Evolutionary conservation across 2,113 vertebrate genomes (phyloP).

Genomic region (Ciconia boyciana): DNA sequence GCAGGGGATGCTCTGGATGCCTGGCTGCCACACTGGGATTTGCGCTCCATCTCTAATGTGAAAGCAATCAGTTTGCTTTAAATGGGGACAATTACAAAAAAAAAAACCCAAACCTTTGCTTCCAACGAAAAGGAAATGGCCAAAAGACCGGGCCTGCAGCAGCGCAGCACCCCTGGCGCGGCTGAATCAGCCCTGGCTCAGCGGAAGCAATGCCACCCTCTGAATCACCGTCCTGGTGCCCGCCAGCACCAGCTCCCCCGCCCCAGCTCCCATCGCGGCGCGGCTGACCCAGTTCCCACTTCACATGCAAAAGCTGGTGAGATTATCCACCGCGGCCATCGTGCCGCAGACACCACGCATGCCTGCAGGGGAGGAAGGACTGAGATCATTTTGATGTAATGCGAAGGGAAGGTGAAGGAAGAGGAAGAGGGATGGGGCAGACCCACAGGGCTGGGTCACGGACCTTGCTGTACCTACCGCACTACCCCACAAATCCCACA

Average conservation of each 20-base stretch:
- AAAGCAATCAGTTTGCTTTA: neutral
- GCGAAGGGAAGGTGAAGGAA: neutral
- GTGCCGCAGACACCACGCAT: neutral
- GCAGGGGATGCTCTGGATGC: accelerated
- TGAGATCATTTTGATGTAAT: neutral
- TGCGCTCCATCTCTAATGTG: neutral
- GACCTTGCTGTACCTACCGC: neutral
- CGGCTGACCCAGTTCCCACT: neutral
- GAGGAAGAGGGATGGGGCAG: neutral
- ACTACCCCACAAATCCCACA: neutral
- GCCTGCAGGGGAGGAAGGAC: neutral
- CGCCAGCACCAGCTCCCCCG: neutral
- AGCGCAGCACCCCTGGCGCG: neutral
- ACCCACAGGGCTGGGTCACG: neutral
- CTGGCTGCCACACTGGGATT: neutral
- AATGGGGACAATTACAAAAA: neutral
- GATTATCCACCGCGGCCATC: neutral
- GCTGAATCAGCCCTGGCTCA: slow-evolving; percentile 40
- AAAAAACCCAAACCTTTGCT: neutral
- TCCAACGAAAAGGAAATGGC: neutral
- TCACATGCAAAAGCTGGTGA: neutral
- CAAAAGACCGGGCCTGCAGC: neutral
- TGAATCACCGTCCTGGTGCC: slow-evolving; percentile 2
- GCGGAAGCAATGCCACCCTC: neutral
- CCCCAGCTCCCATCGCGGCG: neutral